These are phyloP conservation scores for Rambutsinella grinnellia DNA, from an alignment of 2,888 invertebrate genomes.

Conservation along the genomic window DNA sequence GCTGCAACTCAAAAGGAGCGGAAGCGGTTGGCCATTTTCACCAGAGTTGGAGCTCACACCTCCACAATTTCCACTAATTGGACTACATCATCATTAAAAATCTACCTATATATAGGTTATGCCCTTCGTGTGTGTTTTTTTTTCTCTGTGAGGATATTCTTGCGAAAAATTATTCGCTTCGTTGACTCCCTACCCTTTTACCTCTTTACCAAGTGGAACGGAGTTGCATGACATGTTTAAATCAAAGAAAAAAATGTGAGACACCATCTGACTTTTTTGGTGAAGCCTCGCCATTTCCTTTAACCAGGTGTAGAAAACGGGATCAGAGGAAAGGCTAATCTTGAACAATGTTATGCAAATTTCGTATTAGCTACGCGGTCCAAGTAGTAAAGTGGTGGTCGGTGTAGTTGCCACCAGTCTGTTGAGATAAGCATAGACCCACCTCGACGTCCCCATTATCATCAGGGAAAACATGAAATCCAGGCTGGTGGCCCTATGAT, in stretches of 20 bases:
- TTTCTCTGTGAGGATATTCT: not conserved
- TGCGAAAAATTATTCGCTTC: slow-evolving; percentile 46
- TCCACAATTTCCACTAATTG: slow-evolving; percentile 48
- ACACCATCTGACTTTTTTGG: not conserved
- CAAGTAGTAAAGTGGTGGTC: not conserved
- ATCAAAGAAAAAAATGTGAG: slow-evolving; percentile 13
- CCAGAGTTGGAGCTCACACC: slow-evolving; percentile 45
- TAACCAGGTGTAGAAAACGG: not conserved
- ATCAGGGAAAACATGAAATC: slow-evolving; percentile 12
- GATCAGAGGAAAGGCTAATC: not conserved
- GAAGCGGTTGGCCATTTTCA: slow-evolving; percentile 62
- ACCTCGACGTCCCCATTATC: slow-evolving; percentile 34
- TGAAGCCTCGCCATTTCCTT: not conserved
- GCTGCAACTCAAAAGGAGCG: slow-evolving; percentile 49
- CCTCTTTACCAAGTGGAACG: slow-evolving; percentile 20
- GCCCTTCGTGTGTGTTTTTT: not conserved
- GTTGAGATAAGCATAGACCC: slow-evolving; percentile 3
- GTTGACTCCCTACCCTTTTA: slow-evolving; percentile 6
- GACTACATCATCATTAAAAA: slow-evolving; percentile 27
- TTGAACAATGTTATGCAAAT: not conserved
- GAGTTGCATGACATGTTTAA: not conserved
- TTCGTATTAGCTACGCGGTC: not conserved
- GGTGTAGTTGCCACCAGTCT: not conserved
- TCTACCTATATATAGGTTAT: slow-evolving; percentile 1
- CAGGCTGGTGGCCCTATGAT: slow-evolving; percentile 29